Evolutionary conservation across 2,113 vertebrate species (phyloP).

Genomic region (Corythornis madagascariensis): DNA sequence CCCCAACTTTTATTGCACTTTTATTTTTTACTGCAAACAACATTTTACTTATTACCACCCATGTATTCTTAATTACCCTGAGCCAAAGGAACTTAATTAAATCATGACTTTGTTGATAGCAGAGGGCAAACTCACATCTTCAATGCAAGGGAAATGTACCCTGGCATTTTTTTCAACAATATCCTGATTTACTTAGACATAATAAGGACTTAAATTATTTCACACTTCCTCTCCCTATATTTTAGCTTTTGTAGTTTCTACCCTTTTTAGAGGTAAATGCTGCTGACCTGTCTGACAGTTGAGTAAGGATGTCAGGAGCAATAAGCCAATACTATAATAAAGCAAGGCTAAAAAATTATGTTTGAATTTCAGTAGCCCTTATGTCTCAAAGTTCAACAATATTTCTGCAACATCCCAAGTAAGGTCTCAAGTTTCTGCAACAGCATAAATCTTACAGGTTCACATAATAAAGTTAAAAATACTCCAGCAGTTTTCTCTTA

Average conservation of each 20-base stretch:
- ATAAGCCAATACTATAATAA: not conserved
- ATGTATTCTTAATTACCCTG: not conserved
- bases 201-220: not conserved
- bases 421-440: not conserved
- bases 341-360: not conserved
- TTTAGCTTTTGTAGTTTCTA: not conserved
- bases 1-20: not conserved
- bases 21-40: not conserved
- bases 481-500: not conserved
- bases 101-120: not conserved
- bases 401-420: not conserved
- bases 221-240: not conserved
- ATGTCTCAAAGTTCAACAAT: not conserved
- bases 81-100: not conserved
- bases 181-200: not conserved
- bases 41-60: not conserved
- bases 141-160: not conserved
- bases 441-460: not conserved
- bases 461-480: not conserved
- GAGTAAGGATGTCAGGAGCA: not conserved
- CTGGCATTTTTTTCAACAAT: not conserved
- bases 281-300: not conserved
- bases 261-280: not conserved
- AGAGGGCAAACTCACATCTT: not conserved
- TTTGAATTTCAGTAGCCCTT: not conserved